Evolutionary conservation across 2,797 vertebrate genomes (phyloP).

Genomic region (Phataginus tetradactyla): DNA sequence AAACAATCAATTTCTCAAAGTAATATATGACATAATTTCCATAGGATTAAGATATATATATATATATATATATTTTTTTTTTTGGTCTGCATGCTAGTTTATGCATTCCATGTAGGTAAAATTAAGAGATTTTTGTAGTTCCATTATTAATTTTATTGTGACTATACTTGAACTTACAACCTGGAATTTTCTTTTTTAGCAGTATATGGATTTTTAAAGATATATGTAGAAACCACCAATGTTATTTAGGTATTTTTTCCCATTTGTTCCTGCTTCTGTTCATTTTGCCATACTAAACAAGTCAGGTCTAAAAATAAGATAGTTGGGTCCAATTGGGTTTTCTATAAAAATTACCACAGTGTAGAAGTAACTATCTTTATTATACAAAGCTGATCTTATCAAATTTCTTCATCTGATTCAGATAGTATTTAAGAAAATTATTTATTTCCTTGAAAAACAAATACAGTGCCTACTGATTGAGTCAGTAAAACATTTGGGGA

Average conservation of each 20-base stretch:
- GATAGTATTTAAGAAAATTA: not conserved
- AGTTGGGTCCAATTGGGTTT: not conserved
- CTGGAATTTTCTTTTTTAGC: conserved; percentile 47
- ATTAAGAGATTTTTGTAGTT: not conserved
- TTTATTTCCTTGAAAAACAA: conserved; percentile 45
- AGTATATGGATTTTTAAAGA: conserved; percentile 5
- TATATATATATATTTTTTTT: not conserved
- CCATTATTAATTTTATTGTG: conserved; percentile 33
- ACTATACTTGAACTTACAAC: conserved; percentile 46
- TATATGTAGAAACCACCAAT: conserved; percentile 25
- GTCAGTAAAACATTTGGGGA: not conserved
- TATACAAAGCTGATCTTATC: not conserved
- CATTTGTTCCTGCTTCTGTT: not conserved
- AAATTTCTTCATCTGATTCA: not conserved
- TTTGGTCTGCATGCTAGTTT: not conserved
- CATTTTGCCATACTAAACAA: not conserved
- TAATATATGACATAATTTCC: conserved; percentile 40
- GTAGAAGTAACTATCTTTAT: not conserved
- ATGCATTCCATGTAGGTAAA: not conserved
- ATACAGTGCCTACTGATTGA: not conserved
- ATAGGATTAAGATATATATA: not conserved
- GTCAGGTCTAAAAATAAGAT: not conserved
- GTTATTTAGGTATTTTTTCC: not conserved
- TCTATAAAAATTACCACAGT: not conserved
- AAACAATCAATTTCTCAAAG: conserved; percentile 19